Evolutionary conservation across 2,113 vertebrate species (phyloP), one percentile per base, ranked within the genome.

Genomic region (Acrocephalus arundinaceus): DNA sequence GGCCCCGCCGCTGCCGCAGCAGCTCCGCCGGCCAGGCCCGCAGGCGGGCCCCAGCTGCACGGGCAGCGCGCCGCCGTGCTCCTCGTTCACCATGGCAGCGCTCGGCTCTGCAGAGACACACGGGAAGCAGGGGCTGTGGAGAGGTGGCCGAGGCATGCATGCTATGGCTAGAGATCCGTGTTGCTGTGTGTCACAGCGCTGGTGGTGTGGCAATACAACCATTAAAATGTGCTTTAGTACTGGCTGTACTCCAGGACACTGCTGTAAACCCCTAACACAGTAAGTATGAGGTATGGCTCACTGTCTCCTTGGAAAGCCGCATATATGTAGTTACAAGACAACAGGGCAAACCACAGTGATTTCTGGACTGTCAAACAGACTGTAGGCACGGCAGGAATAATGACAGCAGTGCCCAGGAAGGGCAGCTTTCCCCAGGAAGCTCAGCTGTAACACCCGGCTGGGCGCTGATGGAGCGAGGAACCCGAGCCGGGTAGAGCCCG

Each of bases 171-270:
- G 48, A 55, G 33, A 24, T 13, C 22, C 9, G 0, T 6, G 21
- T 16, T 49, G 24, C 55, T 25, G 27, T 9, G 33, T 49, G 20
- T 46, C 17, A 5, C 27, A 13, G n/a, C 5, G 55, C 52, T 83
- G 45, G 23, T 23, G 24, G 30, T 0, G 0, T 5, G 27, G 27
- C 41, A 70, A 3, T 0, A 2, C 35, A 28, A 67, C 21, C 48
- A 33, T 11, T 14, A 20, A 57, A 48, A 85, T 1, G 6, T 35
- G 16, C 9, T 84, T 10, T 25, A 33, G 30, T 24, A 31, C 6
- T 3, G 9, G 15, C 23, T 23, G 15, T 8, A 39, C 35, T 21
- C 46, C 6, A 31, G 17, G 20, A 24, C 17, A 13, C 15, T 1
- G 15, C 10, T 30, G 11, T 28, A 73, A 81, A 13, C 7, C 2